Percentiles rank a stretch among this genome's conserved stretches.
Conservation (phyloP, 2,113 vertebrate genomes). For the Junco hyemalis region DNA sequence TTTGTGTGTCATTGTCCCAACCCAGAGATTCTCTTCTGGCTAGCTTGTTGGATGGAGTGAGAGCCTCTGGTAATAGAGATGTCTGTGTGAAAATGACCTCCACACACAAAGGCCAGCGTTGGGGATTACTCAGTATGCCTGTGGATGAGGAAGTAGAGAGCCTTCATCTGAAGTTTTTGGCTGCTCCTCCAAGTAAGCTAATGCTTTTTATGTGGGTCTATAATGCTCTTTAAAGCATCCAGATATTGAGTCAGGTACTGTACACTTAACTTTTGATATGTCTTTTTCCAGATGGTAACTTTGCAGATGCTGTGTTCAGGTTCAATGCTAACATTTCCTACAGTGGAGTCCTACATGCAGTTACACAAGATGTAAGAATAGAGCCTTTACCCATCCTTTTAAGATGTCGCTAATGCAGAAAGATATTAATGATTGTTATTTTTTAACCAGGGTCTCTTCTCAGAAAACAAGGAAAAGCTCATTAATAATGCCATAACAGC, state of each 20-base stretch:
- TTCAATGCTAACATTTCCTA: conserved; percentile 99
- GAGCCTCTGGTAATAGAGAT: conserved; percentile 96
- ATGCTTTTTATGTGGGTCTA: neutral
- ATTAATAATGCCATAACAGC: conserved; percentile 97
- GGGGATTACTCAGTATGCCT: conserved; percentile 95
- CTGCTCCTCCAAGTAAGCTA: conserved; percentile 90
- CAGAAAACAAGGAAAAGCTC: conserved; percentile 99
- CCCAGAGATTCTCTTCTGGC: conserved; percentile 93
- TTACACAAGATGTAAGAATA: conserved; percentile 95
- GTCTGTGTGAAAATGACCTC: conserved; percentile 97
- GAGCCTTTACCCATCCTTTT: neutral
- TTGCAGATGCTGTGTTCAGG: conserved; percentile 96
- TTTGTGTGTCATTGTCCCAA: neutral
- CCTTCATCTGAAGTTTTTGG: conserved; percentile 93
- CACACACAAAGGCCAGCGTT: conserved; percentile 92
- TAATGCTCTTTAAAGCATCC: neutral
- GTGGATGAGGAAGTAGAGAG: conserved; percentile 99
- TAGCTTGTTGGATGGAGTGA: conserved; percentile 94
- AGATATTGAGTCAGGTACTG: neutral
- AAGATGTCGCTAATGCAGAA: neutral
- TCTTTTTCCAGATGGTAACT: conserved; percentile 87
- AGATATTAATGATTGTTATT: conserved; percentile 1
- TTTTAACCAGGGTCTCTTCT: conserved; percentile 89
- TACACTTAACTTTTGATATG: neutral
- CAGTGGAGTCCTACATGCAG: conserved; percentile 96